These are phyloP conservation scores for Leptothorax acervorum DNA, from an alignment of 2,888 invertebrate genomes.

Conservation along the genomic window DNA sequence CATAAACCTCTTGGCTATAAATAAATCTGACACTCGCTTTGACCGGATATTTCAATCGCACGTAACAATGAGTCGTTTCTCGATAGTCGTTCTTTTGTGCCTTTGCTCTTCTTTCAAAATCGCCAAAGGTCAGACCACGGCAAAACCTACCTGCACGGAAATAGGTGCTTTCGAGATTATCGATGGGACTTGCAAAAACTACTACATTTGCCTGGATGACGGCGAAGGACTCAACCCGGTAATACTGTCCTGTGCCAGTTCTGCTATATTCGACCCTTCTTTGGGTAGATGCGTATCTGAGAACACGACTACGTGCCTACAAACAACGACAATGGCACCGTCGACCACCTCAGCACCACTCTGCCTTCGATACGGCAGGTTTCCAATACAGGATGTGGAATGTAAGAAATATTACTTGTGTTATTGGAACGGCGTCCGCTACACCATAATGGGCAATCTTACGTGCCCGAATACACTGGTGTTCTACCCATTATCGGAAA, in stretches of 20 bases:
- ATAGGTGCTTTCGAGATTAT: not conserved
- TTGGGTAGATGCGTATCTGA: not conserved
- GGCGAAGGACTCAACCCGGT: not conserved
- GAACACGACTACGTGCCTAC: constrained; percentile 9
- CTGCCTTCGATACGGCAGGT: constrained; percentile 60
- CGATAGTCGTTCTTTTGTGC: not conserved
- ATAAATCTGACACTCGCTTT: not conserved
- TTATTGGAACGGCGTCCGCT: constrained; percentile 14
- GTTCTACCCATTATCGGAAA: constrained; percentile 41
- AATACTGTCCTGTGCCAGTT: not conserved
- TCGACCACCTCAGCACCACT: not conserved
- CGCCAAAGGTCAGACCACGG: not conserved
- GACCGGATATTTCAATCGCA: not conserved
- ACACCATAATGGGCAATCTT: constrained; percentile 9
- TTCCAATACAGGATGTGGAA: constrained; percentile 45
- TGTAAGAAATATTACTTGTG: constrained; percentile 68
- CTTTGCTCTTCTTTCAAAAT: not conserved
- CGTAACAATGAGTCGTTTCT: not conserved
- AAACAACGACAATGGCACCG: constrained; percentile 10
- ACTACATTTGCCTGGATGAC: constrained; percentile 41
- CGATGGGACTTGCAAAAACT: constrained; percentile 58
- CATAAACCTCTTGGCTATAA: constrained; percentile 6
- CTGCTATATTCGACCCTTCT: constrained; percentile 16
- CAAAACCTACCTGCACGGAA: not conserved
- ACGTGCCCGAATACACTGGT: constrained; percentile 48